Evolutionary conservation across 2,888 invertebrate genomes (phyloP).

Genomic region (Aplocera efformata): DNA sequence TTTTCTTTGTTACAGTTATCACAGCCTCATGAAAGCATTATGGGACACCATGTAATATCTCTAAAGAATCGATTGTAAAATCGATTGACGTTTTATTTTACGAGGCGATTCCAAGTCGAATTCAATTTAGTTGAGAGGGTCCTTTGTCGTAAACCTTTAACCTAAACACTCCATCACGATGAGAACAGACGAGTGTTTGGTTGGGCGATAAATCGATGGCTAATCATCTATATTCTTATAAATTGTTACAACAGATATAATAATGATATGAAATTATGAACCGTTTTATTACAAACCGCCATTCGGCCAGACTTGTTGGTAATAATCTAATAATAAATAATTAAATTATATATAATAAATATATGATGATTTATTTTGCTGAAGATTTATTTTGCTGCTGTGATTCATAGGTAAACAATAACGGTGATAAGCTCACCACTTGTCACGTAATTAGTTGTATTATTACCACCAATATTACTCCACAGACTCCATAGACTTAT

Average conservation of each 20-base stretch:
- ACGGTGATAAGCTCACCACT: too few relatives aligned
- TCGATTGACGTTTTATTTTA: slow-evolving; percentile 60
- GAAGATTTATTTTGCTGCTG: too few relatives aligned
- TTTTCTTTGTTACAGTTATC: too few relatives aligned
- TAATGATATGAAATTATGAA: too few relatives aligned
- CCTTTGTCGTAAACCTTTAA: slow-evolving; percentile 67
- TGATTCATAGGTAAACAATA: too few relatives aligned
- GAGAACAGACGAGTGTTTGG: slow-evolving; percentile 38
- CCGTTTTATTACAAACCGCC: too few relatives aligned
- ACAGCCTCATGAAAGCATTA: too few relatives aligned
- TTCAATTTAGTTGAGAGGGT: slow-evolving; percentile 73
- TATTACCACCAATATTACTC: too few relatives aligned
- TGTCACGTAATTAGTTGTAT: too few relatives aligned
- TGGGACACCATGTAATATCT: slow-evolving; percentile 37
- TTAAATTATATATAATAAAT: too few relatives aligned
- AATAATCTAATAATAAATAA: slow-evolving; percentile 7
- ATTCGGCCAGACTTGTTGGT: not conserved
- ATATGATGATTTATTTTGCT: too few relatives aligned
- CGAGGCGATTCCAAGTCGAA: slow-evolving; percentile 63
- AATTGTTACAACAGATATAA: slow-evolving; percentile 9
- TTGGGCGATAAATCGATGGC: slow-evolving; percentile 41
- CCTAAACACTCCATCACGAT: slow-evolving; percentile 50
- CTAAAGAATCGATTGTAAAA: slow-evolving; percentile 52
- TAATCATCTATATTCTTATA: slow-evolving; percentile 19
- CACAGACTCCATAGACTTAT: too few relatives aligned